Evolutionary conservation across 1,140 invertebrate species (phyloP), one percentile per base, ranked within the genome.

Genomic region (Battus philenor): DNA sequence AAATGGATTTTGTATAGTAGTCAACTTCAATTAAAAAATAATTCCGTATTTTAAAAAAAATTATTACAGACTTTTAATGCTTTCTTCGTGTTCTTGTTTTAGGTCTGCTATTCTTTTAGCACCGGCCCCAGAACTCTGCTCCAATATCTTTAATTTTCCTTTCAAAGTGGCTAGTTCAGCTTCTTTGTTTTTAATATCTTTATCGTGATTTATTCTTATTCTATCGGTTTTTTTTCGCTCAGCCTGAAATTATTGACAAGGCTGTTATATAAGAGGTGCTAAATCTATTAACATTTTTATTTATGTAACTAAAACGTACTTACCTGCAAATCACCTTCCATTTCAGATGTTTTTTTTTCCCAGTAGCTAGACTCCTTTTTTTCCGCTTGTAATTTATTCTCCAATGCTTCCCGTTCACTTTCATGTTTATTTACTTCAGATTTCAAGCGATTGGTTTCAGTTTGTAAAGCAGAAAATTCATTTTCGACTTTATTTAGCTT

Each of bases 11-110:
- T 2, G 26, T 31, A 2, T 8, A 31, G 22, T 10, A 44, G 20
- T 34, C 30, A 41, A 9, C 41, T 43, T 39, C 44, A 45, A n/a
- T n/a, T n/a, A n/a, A n/a, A n/a, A n/a, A n/a, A n/a, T n/a, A n/a
- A n/a, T n/a, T n/a, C n/a, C n/a, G n/a, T n/a, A n/a, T n/a, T n/a
- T n/a, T n/a, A n/a, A n/a, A n/a, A n/a, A 46, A 45, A 53, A 41
- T 41, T 48, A 47, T 9, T 33, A 59, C 57, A 27, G 41, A 93
- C 91, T 91, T 66, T 90, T 88, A 50, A 92, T 89, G 64, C 87
- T 88, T 33, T 91, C 90, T 69, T 91, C 89, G 50, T 91, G 89
- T 60, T 90, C 90, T 60, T 91, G 87, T 59, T 91, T 91, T 26
- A 92, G 67, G 58, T 92, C 90, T 13, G 88, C 84, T 50, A 92